A percentile compares a stretch with the other conserved stretches of the same genome.
Evolutionary conservation across 2,888 invertebrate species (phyloP).

Genomic region (Mythimna albipuncta): DNA sequence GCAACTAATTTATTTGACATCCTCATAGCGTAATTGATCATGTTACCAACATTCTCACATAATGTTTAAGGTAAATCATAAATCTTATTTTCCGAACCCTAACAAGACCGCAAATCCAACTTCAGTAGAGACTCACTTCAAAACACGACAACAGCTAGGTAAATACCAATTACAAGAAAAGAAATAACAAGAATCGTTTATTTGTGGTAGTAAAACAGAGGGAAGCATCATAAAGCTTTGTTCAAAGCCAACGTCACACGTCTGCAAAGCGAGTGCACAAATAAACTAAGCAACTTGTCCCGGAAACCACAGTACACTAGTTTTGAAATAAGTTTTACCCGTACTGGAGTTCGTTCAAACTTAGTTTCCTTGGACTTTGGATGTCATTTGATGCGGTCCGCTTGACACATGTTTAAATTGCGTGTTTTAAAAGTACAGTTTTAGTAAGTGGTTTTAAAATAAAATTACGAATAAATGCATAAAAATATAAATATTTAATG

Average conservation of each 20-base stretch:
- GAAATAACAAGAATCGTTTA: conserved; percentile 46
- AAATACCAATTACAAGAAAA: conserved; percentile 47
- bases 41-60: not conserved
- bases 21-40: not conserved
- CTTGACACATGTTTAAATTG: conserved; percentile 54
- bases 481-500: no score
- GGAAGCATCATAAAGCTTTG: conserved; percentile 55
- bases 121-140: not conserved
- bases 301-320: conserved; percentile 62
- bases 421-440: conserved; percentile 4
- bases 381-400: conserved; percentile 55
- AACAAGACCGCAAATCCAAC: not conserved
- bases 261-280: conserved; percentile 61
- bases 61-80: not conserved
- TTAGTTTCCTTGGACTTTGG: conserved; percentile 59
- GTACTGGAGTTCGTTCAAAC: conserved; percentile 59
- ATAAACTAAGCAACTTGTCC: conserved; percentile 66
- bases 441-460: not conserved
- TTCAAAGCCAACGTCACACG: conserved; percentile 61
- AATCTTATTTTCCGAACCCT: not conserved
- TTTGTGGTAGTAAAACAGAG: conserved; percentile 44
- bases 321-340: conserved; percentile 62
- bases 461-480: not conserved
- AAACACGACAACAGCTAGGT: not conserved
- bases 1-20: not conserved